Evolutionary conservation across 1,140 invertebrate genomes (phyloP), one percentile per base, ranked within the genome.

Genomic region (Acromyrmex echinatior): DNA sequence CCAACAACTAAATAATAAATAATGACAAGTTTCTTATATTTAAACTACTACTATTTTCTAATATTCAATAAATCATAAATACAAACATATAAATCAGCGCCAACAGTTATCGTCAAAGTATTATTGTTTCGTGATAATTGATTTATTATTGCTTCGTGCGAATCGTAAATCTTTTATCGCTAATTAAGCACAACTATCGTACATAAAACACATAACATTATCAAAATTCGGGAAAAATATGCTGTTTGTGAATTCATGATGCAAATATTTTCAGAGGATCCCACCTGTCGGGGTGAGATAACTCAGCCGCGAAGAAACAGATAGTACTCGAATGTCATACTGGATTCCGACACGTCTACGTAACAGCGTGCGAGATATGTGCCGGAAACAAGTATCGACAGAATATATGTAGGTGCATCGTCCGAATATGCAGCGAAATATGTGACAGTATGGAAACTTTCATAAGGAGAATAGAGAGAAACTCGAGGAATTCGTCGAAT

Each of bases 321-420:
- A 58, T 25, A 70, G 56, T 21, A 39, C 65, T 79, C 45, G 81
- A 88, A 86, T 62, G 66, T 56, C 82, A 79, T 74, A 49, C 51
- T 25, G 79, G 62, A 76, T 62, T 62, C 39, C 28, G 14, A 60
- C 71, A 56, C 49, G 39, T 73, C 77, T 77, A 39, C 71, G 73
- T 77, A 66, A 84, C 18, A 21, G 56, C 25, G 71, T 63, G 86
- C 63, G 28, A 76, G 39, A 60, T 70, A 77, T 76, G 70, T 56
- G 51, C 9, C 35, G 51, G 76, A 87, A 81, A 90, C 78, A 84
- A 78, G 86, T 90, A 90, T 90, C 85, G 73, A 84, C 87, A 81
- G 68, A 68, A 71, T 70, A 53, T 56, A 53, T 56, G 85, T 60
- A 89, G 88, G 77, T 89, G 89, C 65, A 73, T 62, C 70, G 56